phyloP scores from a whole-genome alignment of 2,888 invertebrate genomes.

The Phlogophora meticulosa region DNA sequence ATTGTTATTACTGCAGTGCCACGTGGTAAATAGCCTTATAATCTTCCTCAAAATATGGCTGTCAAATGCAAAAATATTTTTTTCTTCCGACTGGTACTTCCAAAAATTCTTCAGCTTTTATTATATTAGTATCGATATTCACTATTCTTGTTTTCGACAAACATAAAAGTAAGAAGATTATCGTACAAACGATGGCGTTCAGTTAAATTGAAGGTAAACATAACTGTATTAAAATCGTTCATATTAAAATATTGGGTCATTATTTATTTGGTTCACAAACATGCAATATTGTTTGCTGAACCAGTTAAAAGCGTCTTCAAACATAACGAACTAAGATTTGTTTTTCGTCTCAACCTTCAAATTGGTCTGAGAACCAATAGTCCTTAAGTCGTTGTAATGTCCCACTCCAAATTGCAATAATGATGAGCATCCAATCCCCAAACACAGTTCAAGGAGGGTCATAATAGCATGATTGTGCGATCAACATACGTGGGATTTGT shows the following conservation, averaged over 20 bases:
- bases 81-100: too few species aligned
- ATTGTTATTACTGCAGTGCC: too few species aligned
- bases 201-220: too few species aligned
- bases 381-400: slow-evolving; percentile 54
- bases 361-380: slow-evolving; percentile 52
- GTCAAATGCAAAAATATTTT: too few species aligned
- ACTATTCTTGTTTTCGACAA: too few species aligned
- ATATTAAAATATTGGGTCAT: neutral
- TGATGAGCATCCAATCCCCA: slow-evolving; percentile 60
- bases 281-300: slow-evolving; percentile 11
- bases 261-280: slow-evolving; percentile 7
- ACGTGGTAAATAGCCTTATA: too few species aligned
- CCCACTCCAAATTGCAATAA: slow-evolving; percentile 58
- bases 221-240: neutral
- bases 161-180: too few species aligned
- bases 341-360: slow-evolving; percentile 33
- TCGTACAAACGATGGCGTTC: too few species aligned
- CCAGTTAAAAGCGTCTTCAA: neutral
- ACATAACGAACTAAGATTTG: slow-evolving; percentile 11
- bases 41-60: too few species aligned
- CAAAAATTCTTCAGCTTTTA: too few species aligned
- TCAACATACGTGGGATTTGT: slow-evolving; percentile 63
- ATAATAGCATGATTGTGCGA: slow-evolving; percentile 67
- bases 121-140: too few species aligned
- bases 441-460: slow-evolving; percentile 64